Base-by-base conservation (phyloP, 2,888 invertebrate species). In the Xestobium rufovillosum region DNA sequence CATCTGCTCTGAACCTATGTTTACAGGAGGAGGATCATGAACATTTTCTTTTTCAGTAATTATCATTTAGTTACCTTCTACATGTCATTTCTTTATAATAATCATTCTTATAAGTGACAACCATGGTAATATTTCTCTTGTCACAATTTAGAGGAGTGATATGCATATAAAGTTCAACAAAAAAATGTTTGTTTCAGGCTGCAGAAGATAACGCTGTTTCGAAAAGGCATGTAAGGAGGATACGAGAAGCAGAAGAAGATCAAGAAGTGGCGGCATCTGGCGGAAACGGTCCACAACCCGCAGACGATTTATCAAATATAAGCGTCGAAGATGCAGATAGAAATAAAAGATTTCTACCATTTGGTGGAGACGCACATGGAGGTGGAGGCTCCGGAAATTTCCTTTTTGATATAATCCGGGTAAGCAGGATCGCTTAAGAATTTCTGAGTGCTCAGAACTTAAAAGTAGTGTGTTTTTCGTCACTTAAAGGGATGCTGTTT, bases 391-490 rank as follows among this genome's bases (percentile, higher is more conserved):
- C 86, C 33, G 88, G 88, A 44, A 89, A 88, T 71, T 87, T 89
- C 74, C 72, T 89, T 50, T 87, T 88, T 67, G 88, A 89, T 66
- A 80, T 87, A 61, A 83, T 89, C 65, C 76, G 88, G 76, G 88
- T 89, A 72, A 83, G 84, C 73, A 51, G 43, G 39, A 41, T 31
- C 40, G 47, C 47, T 28, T 43, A 43, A 43, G n/a, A n/a, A n/a
- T n/a, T n/a, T n/a, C n/a, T n/a, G n/a, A n/a, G n/a, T n/a, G n/a
- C n/a, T n/a, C n/a, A n/a, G n/a, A n/a, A n/a, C n/a, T n/a, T n/a
- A n/a, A n/a, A n/a, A n/a, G n/a, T n/a, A n/a, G n/a, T n/a, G n/a
- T n/a, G n/a, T n/a, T n/a, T n/a, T n/a, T n/a, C n/a, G n/a, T n/a
- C n/a, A n/a, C n/a, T n/a, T n/a, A n/a, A n/a, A n/a, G n/a, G n/a